phyloP scores from a whole-genome alignment of 2,113 vertebrate genomes.

The Axis porcinus region DNA sequence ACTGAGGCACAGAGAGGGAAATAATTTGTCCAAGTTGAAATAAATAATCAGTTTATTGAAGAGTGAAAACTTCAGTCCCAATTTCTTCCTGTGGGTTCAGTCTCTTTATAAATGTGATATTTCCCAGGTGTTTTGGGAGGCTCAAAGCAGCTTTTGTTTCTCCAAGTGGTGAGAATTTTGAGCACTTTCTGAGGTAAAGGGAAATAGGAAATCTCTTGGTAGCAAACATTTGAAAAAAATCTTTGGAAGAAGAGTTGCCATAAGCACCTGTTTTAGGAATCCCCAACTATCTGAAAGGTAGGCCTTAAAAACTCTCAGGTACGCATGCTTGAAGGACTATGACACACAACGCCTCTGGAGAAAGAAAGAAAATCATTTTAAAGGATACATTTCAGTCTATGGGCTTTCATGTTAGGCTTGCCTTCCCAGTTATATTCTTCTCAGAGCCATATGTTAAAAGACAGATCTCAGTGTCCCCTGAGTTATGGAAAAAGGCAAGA shows the following conservation, averaged over 20 bases:
- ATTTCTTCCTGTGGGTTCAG: neutral
- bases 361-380: neutral
- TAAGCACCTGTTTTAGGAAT: neutral
- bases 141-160: neutral
- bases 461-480: neutral
- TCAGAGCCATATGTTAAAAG: neutral
- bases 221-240: neutral
- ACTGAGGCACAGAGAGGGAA: neutral
- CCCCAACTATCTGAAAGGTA: neutral
- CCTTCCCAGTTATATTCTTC: neutral
- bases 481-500: neutral
- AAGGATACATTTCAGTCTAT: neutral
- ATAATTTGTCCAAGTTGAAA: slow-evolving; percentile 12
- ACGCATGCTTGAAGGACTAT: neutral
- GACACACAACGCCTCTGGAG: neutral
- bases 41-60: neutral
- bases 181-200: neutral
- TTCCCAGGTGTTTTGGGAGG: neutral
- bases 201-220: neutral
- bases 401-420: neutral
- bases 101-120: neutral
- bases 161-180: neutral
- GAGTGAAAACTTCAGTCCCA: neutral
- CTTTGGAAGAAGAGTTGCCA: neutral
- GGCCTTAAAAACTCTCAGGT: neutral